These are phyloP conservation scores for Hydra vulgaris DNA, from an alignment of 30 jellyfish, hydroid and myxozoan genomes.

Conservation along the genomic window DNA sequence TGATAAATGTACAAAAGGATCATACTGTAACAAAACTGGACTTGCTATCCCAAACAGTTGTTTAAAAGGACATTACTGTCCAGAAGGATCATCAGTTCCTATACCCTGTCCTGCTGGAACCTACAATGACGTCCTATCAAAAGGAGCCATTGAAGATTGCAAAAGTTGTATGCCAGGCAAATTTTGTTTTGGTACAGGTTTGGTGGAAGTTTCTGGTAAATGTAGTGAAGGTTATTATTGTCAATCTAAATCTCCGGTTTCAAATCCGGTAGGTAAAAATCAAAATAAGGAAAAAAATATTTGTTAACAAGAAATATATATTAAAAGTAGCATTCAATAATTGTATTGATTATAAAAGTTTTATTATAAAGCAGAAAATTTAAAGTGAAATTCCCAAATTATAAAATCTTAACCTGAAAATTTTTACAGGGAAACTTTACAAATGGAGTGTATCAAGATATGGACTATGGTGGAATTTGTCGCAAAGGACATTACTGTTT, in stretches of 20 bases:
- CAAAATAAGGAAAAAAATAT: too few species aligned
- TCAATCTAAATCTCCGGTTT: constrained; percentile 55
- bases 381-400: too few species aligned
- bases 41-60: constrained; percentile 58
- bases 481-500: constrained; percentile 85
- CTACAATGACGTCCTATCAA: constrained; percentile 56
- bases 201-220: constrained; percentile 53
- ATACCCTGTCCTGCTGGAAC: constrained; percentile 91
- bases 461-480: constrained; percentile 80
- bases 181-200: constrained; percentile 73
- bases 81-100: constrained; percentile 50
- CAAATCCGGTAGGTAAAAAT: constrained; percentile 67
- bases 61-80: constrained; percentile 80
- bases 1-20: constrained; percentile 58
- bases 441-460: constrained; percentile 34
- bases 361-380: too few species aligned
- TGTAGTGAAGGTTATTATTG: constrained; percentile 83
- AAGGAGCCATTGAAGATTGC: constrained; percentile 60
- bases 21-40: constrained; percentile 86
- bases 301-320: too few species aligned
- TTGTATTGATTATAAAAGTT: too few species aligned
- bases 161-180: constrained; percentile 61
- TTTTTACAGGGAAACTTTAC: constrained; percentile 56
- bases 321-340: too few species aligned
- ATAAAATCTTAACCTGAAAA: too few species aligned